phyloP scores from a whole-genome alignment of 2,888 invertebrate species.

The Pimpla rufipes region DNA sequence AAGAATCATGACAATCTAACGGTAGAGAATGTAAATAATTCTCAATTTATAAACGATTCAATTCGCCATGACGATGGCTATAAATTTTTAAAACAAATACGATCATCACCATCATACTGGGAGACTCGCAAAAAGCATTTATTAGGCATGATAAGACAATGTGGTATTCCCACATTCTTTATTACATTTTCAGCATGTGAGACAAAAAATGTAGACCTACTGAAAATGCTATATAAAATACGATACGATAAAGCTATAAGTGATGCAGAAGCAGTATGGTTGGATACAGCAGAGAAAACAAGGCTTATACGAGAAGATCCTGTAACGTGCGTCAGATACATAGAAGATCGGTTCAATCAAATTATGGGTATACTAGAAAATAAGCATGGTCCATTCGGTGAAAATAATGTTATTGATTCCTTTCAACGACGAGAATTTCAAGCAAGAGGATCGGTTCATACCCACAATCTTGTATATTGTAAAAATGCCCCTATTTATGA shows the following conservation, averaged over 20 bases:
- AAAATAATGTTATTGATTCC: conserved; percentile 54
- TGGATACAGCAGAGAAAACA: conserved; percentile 61
- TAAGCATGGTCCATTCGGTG: conserved; percentile 66
- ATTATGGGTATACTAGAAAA: conserved; percentile 42
- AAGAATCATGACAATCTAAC: conserved; percentile 29
- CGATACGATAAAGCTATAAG: conserved; percentile 35
- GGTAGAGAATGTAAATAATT: conserved; percentile 22
- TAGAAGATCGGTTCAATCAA: conserved; percentile 24
- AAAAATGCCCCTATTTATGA: conserved; percentile 39
- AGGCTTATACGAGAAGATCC: conserved; percentile 70
- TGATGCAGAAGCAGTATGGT: conserved; percentile 15
- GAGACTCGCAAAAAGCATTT: conserved; percentile 80
- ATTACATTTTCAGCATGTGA: conserved; percentile 83
- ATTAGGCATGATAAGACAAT: conserved; percentile 83
- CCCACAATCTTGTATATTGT: conserved; percentile 39
- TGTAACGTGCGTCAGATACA: conserved; percentile 50
- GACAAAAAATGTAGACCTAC: conserved; percentile 78
- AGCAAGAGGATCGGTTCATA: conserved; percentile 35
- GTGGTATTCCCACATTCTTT: conserved; percentile 82
- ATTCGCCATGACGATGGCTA: conserved; percentile 52
- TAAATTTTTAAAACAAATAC: conserved; percentile 72
- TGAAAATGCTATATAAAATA: conserved; percentile 80
- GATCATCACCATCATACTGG: conserved; percentile 82
- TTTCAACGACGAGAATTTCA: conserved; percentile 70
- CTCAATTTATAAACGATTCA: conserved; percentile 41